These are phyloP conservation scores for Melanargia galathea DNA, from an alignment of 2,888 invertebrate genomes.

Conservation along the genomic window DNA sequence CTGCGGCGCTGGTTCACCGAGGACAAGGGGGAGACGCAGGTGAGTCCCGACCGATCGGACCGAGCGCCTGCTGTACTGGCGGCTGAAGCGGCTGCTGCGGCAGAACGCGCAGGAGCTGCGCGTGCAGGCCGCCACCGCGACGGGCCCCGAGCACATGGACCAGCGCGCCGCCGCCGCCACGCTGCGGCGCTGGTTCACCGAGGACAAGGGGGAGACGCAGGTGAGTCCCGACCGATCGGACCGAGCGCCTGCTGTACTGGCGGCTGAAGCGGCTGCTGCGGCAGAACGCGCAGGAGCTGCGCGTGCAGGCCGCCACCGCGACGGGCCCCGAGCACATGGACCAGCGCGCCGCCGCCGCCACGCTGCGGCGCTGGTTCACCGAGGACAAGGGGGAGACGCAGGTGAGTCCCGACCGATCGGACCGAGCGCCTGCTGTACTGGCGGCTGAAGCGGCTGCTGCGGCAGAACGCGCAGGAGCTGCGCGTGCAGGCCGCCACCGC, in stretches of 20 bases:
- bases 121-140: conserved; percentile 63
- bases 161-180: conserved; percentile 89
- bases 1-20: conserved; percentile 97
- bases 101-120: conserved; percentile 86
- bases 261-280: conserved; percentile 84
- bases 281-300: conserved; percentile 85
- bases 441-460: conserved; percentile 82
- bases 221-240: conserved; percentile 49
- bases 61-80: no score
- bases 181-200: conserved; percentile 96
- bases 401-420: conserved; percentile 50
- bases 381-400: conserved; percentile 89
- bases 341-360: conserved; percentile 88
- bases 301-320: conserved; percentile 64
- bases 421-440: no score
- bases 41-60: conserved; percentile 48
- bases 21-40: conserved; percentile 86
- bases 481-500: conserved; percentile 67
- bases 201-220: conserved; percentile 88
- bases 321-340: conserved; percentile 77
- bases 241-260: no score
- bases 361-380: conserved; percentile 96
- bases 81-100: conserved; percentile 84
- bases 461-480: conserved; percentile 86
- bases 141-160: conserved; percentile 79